Evolutionary conservation across 2,888 invertebrate genomes (phyloP), one percentile per base, ranked within the genome.

Genomic region (Unio pictorum): DNA sequence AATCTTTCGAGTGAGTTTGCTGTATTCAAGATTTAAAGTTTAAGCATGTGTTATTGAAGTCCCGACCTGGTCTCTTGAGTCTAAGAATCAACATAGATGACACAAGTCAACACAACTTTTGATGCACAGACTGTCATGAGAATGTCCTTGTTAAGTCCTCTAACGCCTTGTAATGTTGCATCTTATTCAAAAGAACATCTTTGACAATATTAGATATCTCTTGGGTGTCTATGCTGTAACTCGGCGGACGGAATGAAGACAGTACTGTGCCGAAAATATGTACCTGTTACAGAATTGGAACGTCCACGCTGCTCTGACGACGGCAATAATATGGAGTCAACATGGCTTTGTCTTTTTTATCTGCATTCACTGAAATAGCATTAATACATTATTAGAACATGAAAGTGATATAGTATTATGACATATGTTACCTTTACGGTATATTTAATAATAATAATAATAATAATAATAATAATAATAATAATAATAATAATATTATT

Each of bases 241-340:
- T 23, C 55, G 20, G 55, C 30, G 55, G 62, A 54, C 55, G 34
- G 34, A 61, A 20, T 23, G 45, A 54, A n/a, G 18, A 54, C 55
- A 23, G 26, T 34, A 54, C 55, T 28, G 34, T 34, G 20, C 15
- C 45, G 45, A 11, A 45, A 45, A 45, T 45, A 45, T 45, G 45
- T 45, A 45, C 1, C 3, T 64, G 7, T 60, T 64, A 64, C 34
- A 58, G 58, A 56, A 61, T 45, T 30, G 76, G 76, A n/a, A 80
- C 75, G 55, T 86, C 87, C 45, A 88, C 85, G 65, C 88, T 88
- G 74, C 87, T 88, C 68, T 88, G 88, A 69, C 88, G 78, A 57
- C 88, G 77, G 54, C 87, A 87, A 71, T 88, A 88, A 68, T 87
- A 87, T 23, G 87, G 86, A 23, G 73, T 79, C 67, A 74, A 77